A percentile compares a stretch with the other conserved stretches of the same genome.
These are phyloP conservation scores for Rynchops niger DNA, from an alignment of 2,113 vertebrate genomes.

Conservation along the genomic window DNA sequence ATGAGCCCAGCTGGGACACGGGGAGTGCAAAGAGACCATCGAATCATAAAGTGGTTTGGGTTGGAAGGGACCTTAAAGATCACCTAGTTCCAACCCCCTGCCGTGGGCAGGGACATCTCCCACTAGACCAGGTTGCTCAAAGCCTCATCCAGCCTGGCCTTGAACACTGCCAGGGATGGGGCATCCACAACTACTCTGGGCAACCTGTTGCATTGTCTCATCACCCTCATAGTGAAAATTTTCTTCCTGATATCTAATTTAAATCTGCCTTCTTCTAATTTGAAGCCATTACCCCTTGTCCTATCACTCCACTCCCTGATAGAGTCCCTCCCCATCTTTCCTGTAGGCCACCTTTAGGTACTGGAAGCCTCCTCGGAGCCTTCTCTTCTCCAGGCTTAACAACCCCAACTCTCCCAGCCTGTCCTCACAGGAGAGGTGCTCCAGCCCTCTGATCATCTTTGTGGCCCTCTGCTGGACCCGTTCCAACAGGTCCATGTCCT, in stretches of 20 bases:
- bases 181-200: not conserved
- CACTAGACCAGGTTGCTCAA: not conserved
- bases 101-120: not conserved
- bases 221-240: not conserved
- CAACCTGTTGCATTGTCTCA: not conserved
- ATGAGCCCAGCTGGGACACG: rapidly evolving
- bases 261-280: not conserved
- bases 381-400: not conserved
- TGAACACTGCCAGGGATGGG: not conserved
- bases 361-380: not conserved
- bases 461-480: not conserved
- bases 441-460: not conserved
- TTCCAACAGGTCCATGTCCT: not conserved
- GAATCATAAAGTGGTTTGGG: not conserved
- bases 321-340: not conserved
- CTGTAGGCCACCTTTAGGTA: not conserved
- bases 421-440: not conserved
- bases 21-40: not conserved
- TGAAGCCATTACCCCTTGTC: not conserved
- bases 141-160: not conserved
- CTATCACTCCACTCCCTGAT: not conserved
- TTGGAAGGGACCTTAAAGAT: not conserved
- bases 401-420: not conserved
- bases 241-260: not conserved
- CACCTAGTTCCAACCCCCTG: not conserved